Percentiles rank a stretch among this genome's conserved stretches.
Conservation (phyloP, 2,113 vertebrate genomes). For the Macroglossus sobrinus region DNA sequence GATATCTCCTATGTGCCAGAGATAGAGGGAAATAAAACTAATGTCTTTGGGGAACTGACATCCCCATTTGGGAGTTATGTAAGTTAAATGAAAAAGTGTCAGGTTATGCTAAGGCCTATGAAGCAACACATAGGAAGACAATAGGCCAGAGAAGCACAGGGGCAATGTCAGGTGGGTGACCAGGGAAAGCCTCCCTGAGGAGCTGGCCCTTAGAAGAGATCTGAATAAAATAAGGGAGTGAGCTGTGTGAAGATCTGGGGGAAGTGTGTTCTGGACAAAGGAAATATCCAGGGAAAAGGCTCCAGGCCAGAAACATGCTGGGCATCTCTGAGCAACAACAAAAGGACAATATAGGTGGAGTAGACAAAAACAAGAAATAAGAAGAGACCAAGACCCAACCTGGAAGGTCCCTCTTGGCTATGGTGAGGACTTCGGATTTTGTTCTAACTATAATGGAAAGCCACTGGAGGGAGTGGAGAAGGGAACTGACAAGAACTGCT, state of each 20-base stretch:
- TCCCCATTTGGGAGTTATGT: background rate
- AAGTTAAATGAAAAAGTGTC: background rate
- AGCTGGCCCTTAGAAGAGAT: background rate
- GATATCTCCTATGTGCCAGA: background rate
- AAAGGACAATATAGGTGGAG: background rate
- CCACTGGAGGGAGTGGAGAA: background rate
- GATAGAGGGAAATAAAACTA: background rate
- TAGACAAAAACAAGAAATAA: background rate
- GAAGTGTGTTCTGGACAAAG: background rate
- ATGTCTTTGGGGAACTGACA: background rate
- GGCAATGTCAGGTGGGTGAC: background rate
- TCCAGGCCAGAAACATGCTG: background rate
- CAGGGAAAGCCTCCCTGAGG: background rate
- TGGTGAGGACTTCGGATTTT: background rate
- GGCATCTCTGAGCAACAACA: background rate
- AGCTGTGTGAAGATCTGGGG: background rate
- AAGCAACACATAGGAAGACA: background rate
- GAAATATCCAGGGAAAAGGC: background rate
- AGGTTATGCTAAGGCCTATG: background rate
- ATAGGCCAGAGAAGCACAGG: background rate
- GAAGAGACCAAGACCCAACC: background rate
- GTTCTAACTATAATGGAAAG: background rate
- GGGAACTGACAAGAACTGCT: background rate
- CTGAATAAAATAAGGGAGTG: background rate
- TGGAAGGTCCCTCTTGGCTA: background rate